phyloP scores from a whole-genome alignment of 1,140 invertebrate species.

The Drosophila sechellia region DNA sequence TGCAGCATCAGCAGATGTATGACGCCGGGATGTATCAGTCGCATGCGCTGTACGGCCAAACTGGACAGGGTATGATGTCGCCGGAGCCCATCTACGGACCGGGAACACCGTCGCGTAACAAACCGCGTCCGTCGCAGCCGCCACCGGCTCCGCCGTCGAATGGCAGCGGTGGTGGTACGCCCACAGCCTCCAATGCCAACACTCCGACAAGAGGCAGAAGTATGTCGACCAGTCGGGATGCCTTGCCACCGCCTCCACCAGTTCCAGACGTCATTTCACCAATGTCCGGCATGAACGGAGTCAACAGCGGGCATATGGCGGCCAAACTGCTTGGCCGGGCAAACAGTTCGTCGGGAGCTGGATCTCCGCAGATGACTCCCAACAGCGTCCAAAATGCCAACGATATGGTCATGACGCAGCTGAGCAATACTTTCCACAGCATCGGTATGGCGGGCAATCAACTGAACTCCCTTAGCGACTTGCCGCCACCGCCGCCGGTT shows the following conservation, averaged over 20 bases:
- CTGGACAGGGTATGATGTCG: conserved; percentile 81
- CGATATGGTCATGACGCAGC: conserved; percentile 81
- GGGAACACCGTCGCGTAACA: conserved; percentile 86
- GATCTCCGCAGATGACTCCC: conserved; percentile 81
- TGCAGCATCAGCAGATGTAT: conserved; percentile 72
- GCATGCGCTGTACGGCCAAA: conserved; percentile 84
- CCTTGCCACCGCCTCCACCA: conserved; percentile 94
- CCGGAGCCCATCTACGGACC: conserved; percentile 86
- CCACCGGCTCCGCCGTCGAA: conserved; percentile 93
- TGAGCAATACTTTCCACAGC: conserved; percentile 79
- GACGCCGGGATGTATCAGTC: conserved; percentile 79
- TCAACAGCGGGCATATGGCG: conserved; percentile 78
- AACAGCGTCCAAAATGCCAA: conserved; percentile 77
- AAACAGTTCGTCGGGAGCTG: conserved; percentile 83
- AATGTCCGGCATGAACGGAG: conserved; percentile 67
- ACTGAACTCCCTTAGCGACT: conserved; percentile 85
- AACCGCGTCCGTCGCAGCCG: conserved; percentile 92
- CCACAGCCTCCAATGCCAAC: conserved; percentile 88
- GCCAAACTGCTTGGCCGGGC: conserved; percentile 84
- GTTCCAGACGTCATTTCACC: conserved; percentile 88
- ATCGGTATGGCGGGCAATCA: conserved; percentile 73
- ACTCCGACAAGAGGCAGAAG: conserved; percentile 89
- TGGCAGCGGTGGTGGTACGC: conserved; percentile 88
- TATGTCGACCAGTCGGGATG: conserved; percentile 88
- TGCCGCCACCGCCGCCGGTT: conserved; percentile 87